Evolutionary conservation across 1,140 invertebrate genomes (phyloP).

Genomic region (Danaus plexippus): DNA sequence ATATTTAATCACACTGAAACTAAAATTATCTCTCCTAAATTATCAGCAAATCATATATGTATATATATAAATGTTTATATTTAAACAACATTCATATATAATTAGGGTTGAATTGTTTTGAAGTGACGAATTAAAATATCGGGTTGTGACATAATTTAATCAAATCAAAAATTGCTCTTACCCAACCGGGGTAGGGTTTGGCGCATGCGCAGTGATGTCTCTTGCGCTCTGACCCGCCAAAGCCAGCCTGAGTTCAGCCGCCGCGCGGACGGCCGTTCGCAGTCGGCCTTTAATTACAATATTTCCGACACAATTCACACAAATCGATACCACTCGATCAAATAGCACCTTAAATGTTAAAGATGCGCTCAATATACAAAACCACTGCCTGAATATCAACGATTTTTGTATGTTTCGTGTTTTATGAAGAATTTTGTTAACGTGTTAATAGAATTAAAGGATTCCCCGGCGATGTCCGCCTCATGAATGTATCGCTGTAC

Average conservation of each 20-base stretch:
- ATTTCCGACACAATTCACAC: conserved; percentile 28
- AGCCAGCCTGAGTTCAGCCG: conserved; percentile 36
- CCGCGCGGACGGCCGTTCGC: conserved; percentile 41
- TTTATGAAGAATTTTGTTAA: conserved; percentile 34
- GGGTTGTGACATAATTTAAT: conserved; percentile 24
- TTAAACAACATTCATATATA: too few species aligned
- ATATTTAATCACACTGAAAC: too few species aligned
- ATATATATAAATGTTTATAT: too few species aligned
- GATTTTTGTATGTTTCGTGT: conserved; percentile 34
- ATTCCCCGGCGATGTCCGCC: conserved; percentile 14
- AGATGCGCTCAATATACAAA: conserved; percentile 30
- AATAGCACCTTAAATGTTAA: conserved; percentile 14
- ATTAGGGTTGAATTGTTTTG: neutral
- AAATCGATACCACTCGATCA: conserved; percentile 50
- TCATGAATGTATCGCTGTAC: neutral
- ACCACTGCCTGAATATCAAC: conserved; percentile 14
- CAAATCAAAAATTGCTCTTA: conserved; percentile 19
- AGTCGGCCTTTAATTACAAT: conserved; percentile 19
- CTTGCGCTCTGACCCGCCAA: conserved; percentile 36
- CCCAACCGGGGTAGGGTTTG: conserved; percentile 35
- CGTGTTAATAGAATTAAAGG: conserved; percentile 22
- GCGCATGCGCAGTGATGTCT: conserved; percentile 46
- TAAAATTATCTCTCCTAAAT: too few species aligned
- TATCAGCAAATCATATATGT: too few species aligned
- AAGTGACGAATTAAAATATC: conserved; percentile 16